phyloP scores from a whole-genome alignment of 2,113 vertebrate genomes.

The Strix aluco region DNA sequence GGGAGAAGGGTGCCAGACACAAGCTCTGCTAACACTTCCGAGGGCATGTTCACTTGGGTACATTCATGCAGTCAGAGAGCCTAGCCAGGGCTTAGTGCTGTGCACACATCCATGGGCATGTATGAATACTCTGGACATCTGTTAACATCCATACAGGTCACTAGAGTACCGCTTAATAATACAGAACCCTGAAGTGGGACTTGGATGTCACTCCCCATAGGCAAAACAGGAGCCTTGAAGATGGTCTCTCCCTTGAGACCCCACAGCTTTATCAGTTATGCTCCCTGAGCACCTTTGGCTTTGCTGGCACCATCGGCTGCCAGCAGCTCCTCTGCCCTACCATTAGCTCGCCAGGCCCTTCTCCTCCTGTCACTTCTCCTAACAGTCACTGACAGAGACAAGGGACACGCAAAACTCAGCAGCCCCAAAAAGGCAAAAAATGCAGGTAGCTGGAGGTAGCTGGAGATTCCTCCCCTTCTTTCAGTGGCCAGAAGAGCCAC shows the following conservation, averaged over 20 bases:
- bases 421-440: background rate
- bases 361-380: background rate
- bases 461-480: background rate
- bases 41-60: background rate
- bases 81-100: background rate
- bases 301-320: background rate
- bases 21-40: background rate
- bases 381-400: background rate
- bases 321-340: background rate
- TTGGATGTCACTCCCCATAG: background rate
- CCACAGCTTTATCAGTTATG: background rate
- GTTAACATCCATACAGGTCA: background rate
- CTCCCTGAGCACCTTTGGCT: background rate
- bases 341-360: background rate
- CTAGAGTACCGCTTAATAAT: background rate
- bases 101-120: accelerated
- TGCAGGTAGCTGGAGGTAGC: background rate
- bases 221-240: background rate
- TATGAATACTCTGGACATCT: accelerated
- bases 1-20: background rate
- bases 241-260: background rate
- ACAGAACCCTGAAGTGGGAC: background rate
- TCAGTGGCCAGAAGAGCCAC: background rate
- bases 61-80: accelerated
- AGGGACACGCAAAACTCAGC: background rate